Conservation (phyloP, 2,113 vertebrate species). For the Todiramphus saurophagus region DNA sequence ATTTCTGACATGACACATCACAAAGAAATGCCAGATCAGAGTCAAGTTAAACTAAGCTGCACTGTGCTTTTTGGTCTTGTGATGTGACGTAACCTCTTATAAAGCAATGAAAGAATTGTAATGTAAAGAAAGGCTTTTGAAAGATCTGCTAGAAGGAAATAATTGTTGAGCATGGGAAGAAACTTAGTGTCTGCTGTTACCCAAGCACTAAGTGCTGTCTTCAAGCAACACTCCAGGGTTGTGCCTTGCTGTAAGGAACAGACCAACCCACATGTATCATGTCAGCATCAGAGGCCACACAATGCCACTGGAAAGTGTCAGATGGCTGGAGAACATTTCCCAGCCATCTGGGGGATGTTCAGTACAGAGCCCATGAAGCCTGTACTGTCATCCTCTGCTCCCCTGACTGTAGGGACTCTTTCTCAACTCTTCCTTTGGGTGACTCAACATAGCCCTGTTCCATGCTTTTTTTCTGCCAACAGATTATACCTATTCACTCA, state of each 20-base stretch:
- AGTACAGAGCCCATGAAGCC: background rate
- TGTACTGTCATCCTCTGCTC: background rate
- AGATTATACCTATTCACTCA: background rate
- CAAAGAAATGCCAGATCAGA: conserved; percentile 41
- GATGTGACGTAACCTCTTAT: conserved; percentile 32
- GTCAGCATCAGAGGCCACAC: background rate
- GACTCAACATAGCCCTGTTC: background rate
- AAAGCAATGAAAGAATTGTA: conserved; percentile 42
- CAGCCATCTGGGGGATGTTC: background rate
- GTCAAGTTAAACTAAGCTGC: conserved; percentile 28
- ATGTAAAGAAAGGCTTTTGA: conserved; percentile 63
- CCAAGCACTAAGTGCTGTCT: background rate
- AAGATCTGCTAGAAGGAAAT: conserved; percentile 37
- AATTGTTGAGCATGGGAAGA: conserved; percentile 15
- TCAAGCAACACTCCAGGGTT: background rate
- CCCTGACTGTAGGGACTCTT: background rate
- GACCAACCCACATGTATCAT: background rate
- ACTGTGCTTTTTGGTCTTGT: conserved; percentile 52
- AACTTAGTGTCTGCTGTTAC: background rate
- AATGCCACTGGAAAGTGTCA: background rate
- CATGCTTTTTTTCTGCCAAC: background rate
- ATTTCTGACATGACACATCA: conserved; percentile 43
- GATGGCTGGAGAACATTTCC: background rate
- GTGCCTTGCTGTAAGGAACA: background rate
- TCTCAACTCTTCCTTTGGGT: background rate